phyloP scores from a whole-genome alignment of 2,113 vertebrate genomes.

The Phyllostomus hastatus region DNA sequence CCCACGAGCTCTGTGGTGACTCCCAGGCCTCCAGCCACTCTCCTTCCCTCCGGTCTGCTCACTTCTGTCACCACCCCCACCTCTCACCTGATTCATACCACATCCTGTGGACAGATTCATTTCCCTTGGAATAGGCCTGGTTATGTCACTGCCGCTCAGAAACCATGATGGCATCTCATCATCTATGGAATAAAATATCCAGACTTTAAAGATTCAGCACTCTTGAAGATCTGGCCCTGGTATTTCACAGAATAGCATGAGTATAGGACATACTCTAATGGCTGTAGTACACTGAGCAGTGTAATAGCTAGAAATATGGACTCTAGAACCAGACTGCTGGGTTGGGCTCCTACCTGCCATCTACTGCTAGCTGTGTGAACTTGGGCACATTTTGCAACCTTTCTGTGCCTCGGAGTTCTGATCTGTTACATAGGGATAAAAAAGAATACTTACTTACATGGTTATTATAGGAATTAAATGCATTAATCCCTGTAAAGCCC shows the following conservation, averaged over 20 bases:
- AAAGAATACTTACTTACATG: neutral
- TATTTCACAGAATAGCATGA: neutral
- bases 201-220: neutral
- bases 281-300: neutral
- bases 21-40: neutral
- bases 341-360: neutral
- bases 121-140: neutral
- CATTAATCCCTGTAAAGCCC: neutral
- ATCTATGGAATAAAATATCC: neutral
- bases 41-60: neutral
- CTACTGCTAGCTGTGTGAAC: neutral
- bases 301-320: fast-evolving
- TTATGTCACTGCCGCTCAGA: neutral
- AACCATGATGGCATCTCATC: neutral
- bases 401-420: neutral
- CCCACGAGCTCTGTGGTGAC: neutral
- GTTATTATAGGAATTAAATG: neutral
- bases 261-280: fast-evolving
- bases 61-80: neutral
- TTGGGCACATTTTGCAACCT: neutral
- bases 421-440: neutral
- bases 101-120: neutral
- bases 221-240: neutral
- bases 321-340: neutral
- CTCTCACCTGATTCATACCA: neutral